Percentiles rank a stretch among this genome's conserved stretches.
phyloP scores from a whole-genome alignment of 1,140 invertebrate species.

The Aphidius gifuensis region DNA sequence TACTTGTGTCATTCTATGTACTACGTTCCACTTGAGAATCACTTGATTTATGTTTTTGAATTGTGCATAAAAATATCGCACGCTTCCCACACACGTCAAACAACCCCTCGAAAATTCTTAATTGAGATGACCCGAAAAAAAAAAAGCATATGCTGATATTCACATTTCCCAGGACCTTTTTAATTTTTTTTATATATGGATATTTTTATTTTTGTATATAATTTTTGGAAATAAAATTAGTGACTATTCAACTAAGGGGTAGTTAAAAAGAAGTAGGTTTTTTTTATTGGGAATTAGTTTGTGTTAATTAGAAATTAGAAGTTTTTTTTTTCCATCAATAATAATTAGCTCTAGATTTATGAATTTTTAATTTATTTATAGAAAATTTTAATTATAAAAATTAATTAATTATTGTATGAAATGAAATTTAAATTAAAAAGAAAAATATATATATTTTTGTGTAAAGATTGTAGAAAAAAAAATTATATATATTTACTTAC shows the following conservation, averaged over 20 bases:
- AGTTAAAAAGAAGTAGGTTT: background rate
- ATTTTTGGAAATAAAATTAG: constrained; percentile 1
- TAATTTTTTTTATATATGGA: background rate
- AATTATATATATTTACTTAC: constrained; percentile 21
- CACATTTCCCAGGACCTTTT: constrained; percentile 36
- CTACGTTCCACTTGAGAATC: constrained; percentile 13
- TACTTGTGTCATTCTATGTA: background rate
- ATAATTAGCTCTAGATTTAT: too few species aligned
- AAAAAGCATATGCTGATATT: constrained; percentile 37
- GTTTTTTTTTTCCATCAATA: too few species aligned
- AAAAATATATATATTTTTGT: too few species aligned
- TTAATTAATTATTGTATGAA: too few species aligned
- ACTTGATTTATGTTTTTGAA: constrained; percentile 44
- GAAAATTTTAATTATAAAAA: too few species aligned
- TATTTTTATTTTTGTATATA: constrained; percentile 7
- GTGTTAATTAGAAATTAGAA: too few species aligned
- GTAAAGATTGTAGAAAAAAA: too few species aligned
- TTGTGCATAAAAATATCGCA: constrained; percentile 41
- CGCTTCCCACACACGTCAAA: constrained; percentile 39
- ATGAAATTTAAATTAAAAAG: too few species aligned
- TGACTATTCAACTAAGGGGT: background rate
- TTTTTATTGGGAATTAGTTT: background rate
- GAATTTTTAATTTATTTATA: too few species aligned
- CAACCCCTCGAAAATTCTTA: constrained; percentile 10
- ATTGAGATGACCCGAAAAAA: constrained; percentile 15